These are phyloP conservation scores for Kryphioiulus occultus DNA, from an alignment of 2,888 invertebrate species.

Conservation along the genomic window DNA sequence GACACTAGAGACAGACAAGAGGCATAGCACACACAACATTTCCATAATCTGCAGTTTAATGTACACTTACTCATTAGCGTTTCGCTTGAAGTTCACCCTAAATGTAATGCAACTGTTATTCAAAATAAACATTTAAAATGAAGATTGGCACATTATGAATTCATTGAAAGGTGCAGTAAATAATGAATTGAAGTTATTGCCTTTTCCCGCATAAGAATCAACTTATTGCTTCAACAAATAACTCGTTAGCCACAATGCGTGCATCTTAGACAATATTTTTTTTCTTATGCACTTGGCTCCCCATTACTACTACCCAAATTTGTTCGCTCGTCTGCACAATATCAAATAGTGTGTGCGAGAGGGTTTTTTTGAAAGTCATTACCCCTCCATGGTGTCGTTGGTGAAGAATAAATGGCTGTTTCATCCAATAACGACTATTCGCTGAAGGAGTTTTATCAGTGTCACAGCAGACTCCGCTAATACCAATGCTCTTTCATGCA, in stretches of 20 bases:
- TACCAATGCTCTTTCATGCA: conserved; percentile 29
- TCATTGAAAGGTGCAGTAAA: too few relatives aligned
- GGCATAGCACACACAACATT: too few relatives aligned
- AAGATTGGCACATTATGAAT: too few relatives aligned
- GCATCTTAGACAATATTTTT: not conserved
- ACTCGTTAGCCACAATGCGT: not conserved
- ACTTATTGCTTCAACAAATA: not conserved
- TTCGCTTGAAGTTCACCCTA: too few relatives aligned
- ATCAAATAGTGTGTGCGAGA: conserved; percentile 7
- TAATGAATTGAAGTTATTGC: not conserved
- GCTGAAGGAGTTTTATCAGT: conserved; percentile 42
- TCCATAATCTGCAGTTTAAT: too few relatives aligned
- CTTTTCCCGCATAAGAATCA: not conserved
- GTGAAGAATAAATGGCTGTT: conserved; percentile 35
- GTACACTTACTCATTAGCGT: too few relatives aligned
- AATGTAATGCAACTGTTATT: too few relatives aligned
- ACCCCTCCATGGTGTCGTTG: conserved; percentile 26
- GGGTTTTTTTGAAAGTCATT: conserved; percentile 19
- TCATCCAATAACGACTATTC: conserved; percentile 35
- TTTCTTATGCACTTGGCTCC: not conserved
- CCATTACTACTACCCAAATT: conserved; percentile 8
- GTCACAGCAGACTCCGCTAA: conserved; percentile 43
- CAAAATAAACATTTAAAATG: too few relatives aligned
- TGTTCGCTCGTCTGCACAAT: conserved; percentile 31
- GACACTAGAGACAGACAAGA: too few relatives aligned